These are phyloP conservation scores for Oncorhynchus gorbuscha DNA, from an alignment of 2,113 vertebrate genomes.

Conservation along the genomic window DNA sequence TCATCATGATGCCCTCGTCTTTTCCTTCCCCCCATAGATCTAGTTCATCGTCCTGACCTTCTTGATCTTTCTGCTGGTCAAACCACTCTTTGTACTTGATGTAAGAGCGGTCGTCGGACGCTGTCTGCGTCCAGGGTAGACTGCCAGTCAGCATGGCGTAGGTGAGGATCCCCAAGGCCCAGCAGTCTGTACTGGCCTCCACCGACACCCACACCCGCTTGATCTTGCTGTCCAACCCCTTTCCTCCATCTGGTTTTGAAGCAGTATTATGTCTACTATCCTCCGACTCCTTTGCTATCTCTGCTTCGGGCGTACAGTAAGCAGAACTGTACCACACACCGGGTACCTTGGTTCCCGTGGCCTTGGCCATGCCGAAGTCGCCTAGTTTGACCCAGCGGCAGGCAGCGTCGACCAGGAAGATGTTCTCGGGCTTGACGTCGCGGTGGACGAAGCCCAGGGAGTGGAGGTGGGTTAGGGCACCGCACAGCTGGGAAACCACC, in stretches of 20 bases:
- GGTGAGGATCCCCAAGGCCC: slow-evolving; percentile 83
- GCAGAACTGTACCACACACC: slow-evolving; percentile 79
- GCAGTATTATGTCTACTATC: slow-evolving; percentile 29
- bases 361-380: slow-evolving; percentile 85
- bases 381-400: slow-evolving; percentile 84
- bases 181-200: slow-evolving; percentile 79
- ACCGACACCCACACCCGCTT: slow-evolving; percentile 61
- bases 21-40: slow-evolving; percentile 37
- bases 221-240: slow-evolving; percentile 29
- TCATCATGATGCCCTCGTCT: background rate
- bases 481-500: slow-evolving; percentile 76
- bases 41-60: background rate
- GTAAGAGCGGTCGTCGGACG: slow-evolving; percentile 72
- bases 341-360: slow-evolving; percentile 69
- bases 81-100: slow-evolving; percentile 77
- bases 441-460: slow-evolving; percentile 83
- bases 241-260: background rate
- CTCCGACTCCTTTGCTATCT: slow-evolving; percentile 47
- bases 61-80: slow-evolving; percentile 31
- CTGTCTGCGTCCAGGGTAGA: slow-evolving; percentile 79
- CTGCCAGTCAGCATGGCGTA: slow-evolving; percentile 80
- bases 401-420: slow-evolving; percentile 81
- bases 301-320: slow-evolving; percentile 80
- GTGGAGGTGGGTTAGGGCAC: slow-evolving; percentile 85
- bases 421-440: slow-evolving; percentile 87